Base-by-base conservation (phyloP, 2,113 vertebrate genomes). In the Sapayoa aenigma region DNA sequence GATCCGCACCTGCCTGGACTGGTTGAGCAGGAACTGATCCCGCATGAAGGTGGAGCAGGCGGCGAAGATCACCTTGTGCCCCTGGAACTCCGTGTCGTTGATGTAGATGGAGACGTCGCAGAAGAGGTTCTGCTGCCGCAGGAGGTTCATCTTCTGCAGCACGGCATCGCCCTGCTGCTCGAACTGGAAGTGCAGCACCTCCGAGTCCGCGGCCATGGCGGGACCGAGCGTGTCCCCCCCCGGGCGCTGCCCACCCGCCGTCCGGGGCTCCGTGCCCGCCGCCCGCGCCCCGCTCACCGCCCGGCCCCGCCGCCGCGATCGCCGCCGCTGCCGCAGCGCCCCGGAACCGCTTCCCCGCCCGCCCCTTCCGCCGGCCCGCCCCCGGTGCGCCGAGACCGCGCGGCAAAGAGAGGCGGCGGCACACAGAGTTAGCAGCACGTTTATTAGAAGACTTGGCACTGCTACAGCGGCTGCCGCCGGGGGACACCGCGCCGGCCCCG, bases 31-130 rank as follows among this genome's bases (percentile, higher is more conserved):
- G 76, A 98, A 98, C 88, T 98, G 98, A 83, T 98, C 98, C 94
- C 98, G 94, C 98, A 98, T 98, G 88, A 98, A 98, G 77, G 98
- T 98, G 69, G 98, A 98, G 79, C 98, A 98, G 87, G 98, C 98
- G 67, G 98, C 98, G 46, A 98, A 97, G 84, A 98, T 98, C 71
- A 98, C 98, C 91, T 98, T 98, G 92, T 98, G 98, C 2, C 98
- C 98, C n/a, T 97, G 98, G 95, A 98, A 98, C 89, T 98, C 98
- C 5, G 98, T 98, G 89, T 98, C 98, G 91, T 98, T 98, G 92
- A 98, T 98, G 82, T 98, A 98, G 71, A 98, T 97, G 8, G 98
- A 98, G 15, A 98, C 98, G 78, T 98, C 98, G 87, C 98, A 98
- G 89, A 98, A 98, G 73, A 98, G 98, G 95, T 98, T 98, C 90